Evolutionary conservation across 2,113 vertebrate genomes (phyloP), one percentile per base, ranked within the genome.

Genomic region (Numida meleagris): DNA sequence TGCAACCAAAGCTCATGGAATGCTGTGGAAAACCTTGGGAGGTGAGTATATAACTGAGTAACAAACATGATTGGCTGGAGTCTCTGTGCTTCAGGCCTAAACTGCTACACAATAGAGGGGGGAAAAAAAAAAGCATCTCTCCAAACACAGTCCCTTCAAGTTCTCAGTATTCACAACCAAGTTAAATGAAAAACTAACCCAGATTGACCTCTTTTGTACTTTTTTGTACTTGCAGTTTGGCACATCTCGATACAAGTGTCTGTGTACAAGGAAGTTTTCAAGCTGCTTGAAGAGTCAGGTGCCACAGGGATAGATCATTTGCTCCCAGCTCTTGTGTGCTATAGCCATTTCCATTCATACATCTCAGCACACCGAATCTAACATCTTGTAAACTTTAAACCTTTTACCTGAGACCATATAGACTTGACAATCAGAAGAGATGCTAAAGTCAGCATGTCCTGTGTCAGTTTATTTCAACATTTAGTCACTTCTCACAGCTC

Each of bases 81-180:
- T 38, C 43, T 67, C 27, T 42, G 27, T 14, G 24, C 24, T 33
- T 76, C n/a, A 67, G 50, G 5, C 11, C 62, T 43, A 20, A 59
- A 27, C 31, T 58, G 24, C 67, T 76, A 11, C n/a, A n/a, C 90
- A 50, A 71, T 29, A 6, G 31, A 33, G 17, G 27, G 9, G 9
- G 9, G 9, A 88, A 68, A n/a, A 51, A 8, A 53, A 53, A 53
- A 27, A 53, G 4, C 4, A 16, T n/a, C 19, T 66, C 23, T 63
- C 51, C 19, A 43, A 23, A 81, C 0, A 0, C 4, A 31, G 33
- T 67, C 43, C 43, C 23, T 73, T 59, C 43, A 46, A 46, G 21
- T 34, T 46, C 9, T 14, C 23, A 14, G 29, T 9, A 70, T 14
- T 68, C 38, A 5, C 43, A 50, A 27, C 25, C 19, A 8, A 66